Evolutionary conservation across 2,888 invertebrate species (phyloP).

Genomic region (Eupithecia exiguata): DNA sequence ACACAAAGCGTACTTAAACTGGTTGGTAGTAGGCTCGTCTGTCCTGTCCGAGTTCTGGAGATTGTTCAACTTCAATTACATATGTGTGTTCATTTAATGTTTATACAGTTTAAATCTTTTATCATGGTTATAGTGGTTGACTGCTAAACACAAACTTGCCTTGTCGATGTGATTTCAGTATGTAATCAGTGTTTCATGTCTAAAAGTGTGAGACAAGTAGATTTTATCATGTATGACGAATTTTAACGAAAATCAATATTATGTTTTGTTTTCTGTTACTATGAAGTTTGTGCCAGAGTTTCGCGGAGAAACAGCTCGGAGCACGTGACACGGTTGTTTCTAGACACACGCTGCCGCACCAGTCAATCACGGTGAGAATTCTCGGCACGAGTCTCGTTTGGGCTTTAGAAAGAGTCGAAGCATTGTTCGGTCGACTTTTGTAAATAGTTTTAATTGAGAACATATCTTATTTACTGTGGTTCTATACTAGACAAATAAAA

Average conservation of each 20-base stretch:
- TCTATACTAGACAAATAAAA: slow-evolving; percentile 44
- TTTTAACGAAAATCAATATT: slow-evolving; percentile 36
- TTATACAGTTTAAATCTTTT: slow-evolving; percentile 28
- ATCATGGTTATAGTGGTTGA: slow-evolving; percentile 12
- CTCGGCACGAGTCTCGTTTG: slow-evolving; percentile 18
- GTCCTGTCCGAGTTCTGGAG: not conserved
- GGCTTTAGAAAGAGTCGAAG: slow-evolving; percentile 27
- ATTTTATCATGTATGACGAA: slow-evolving; percentile 40
- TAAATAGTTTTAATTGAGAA: slow-evolving; percentile 46
- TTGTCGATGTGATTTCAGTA: slow-evolving; percentile 31
- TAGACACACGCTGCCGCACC: not conserved
- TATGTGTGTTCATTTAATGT: slow-evolving; percentile 32
- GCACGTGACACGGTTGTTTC: not conserved
- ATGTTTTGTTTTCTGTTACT: slow-evolving; percentile 38
- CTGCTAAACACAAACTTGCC: slow-evolving; percentile 25
- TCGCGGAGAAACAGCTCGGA: not conserved
- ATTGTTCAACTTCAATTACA: slow-evolving; percentile 20
- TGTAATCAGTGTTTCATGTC: slow-evolving; percentile 26
- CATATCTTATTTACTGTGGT: slow-evolving; percentile 47
- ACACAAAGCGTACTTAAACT: slow-evolving; percentile 22
- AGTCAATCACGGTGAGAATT: not conserved
- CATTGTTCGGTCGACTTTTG: slow-evolving; percentile 37
- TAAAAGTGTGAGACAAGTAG: slow-evolving; percentile 23
- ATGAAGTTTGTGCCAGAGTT: slow-evolving; percentile 14
- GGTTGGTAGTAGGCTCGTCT: not conserved